Evolutionary conservation across 2,113 vertebrate genomes (phyloP).

Genomic region (Labeo rohita): DNA sequence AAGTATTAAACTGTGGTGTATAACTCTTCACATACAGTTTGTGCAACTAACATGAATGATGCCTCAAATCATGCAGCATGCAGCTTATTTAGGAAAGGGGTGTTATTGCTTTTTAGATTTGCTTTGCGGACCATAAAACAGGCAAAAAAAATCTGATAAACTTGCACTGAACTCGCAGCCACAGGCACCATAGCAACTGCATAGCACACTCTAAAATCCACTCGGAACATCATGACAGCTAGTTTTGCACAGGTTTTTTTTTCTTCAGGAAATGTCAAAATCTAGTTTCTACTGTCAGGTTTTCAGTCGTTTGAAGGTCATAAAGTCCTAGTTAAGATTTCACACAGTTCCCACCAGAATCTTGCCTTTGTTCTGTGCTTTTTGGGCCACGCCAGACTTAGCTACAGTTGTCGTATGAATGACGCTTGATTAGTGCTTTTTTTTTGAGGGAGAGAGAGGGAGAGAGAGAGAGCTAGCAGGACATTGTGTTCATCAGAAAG

Average conservation of each 20-base stretch:
- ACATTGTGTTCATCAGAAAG: constrained; percentile 43
- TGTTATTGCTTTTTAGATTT: constrained; percentile 8
- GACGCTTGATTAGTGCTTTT: background rate
- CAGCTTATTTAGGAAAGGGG: background rate
- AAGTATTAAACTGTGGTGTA: background rate
- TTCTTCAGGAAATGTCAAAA: background rate
- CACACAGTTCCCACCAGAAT: background rate
- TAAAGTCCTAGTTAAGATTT: constrained; percentile 1
- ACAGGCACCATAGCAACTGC: background rate
- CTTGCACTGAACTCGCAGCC: background rate
- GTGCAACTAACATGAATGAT: background rate
- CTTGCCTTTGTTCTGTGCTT: constrained; percentile 9
- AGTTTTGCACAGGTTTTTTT: background rate
- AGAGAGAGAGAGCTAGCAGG: background rate
- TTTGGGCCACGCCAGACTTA: constrained; percentile 7
- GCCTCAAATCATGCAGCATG: background rate
- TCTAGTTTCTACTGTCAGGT: background rate
- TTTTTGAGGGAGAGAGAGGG: background rate
- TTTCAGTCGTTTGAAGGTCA: background rate
- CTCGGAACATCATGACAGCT: background rate
- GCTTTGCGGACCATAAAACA: background rate
- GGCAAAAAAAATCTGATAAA: background rate
- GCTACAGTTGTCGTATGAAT: constrained; percentile 17
- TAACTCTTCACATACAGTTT: background rate
- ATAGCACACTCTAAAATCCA: background rate